These are phyloP conservation scores for Avahi laniger DNA, from an alignment of 2,797 vertebrate species.

Conservation along the genomic window DNA sequence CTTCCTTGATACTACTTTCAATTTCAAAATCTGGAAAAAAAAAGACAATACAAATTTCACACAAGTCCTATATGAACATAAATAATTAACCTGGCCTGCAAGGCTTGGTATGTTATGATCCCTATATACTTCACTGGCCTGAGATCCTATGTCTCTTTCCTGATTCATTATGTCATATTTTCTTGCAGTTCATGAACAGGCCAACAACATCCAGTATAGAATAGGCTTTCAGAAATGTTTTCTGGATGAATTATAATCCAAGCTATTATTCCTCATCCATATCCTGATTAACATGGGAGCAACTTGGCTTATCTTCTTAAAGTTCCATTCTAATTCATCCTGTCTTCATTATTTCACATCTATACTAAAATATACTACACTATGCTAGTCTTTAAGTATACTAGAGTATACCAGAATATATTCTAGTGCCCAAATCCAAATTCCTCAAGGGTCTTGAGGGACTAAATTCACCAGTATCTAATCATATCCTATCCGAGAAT, in stretches of 20 bases:
- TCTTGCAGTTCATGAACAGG: neutral
- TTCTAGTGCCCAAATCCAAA: neutral
- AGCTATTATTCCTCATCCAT: neutral
- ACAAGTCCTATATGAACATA: neutral
- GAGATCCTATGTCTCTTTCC: neutral
- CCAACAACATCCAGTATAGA: neutral
- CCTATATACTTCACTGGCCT: neutral
- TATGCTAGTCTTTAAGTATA: neutral
- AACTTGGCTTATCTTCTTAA: neutral
- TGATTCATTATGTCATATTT: neutral
- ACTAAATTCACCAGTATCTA: neutral
- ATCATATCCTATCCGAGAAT: neutral
- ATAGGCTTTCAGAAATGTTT: neutral
- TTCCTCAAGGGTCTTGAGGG: neutral
- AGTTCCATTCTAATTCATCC: neutral
- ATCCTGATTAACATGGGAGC: neutral
- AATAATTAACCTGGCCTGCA: neutral
- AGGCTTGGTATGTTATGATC: neutral
- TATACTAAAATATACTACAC: neutral
- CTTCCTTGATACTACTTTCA: conserved; percentile 48
- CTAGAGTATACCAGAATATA: neutral
- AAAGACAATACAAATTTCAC: conserved; percentile 22
- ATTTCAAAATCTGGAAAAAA: conserved; percentile 71
- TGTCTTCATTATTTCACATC: neutral
- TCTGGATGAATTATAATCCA: neutral